These are phyloP conservation scores for Cladopsammia gracilis DNA, from an alignment of 64 coral and sea anemone genomes.

Conservation along the genomic window DNA sequence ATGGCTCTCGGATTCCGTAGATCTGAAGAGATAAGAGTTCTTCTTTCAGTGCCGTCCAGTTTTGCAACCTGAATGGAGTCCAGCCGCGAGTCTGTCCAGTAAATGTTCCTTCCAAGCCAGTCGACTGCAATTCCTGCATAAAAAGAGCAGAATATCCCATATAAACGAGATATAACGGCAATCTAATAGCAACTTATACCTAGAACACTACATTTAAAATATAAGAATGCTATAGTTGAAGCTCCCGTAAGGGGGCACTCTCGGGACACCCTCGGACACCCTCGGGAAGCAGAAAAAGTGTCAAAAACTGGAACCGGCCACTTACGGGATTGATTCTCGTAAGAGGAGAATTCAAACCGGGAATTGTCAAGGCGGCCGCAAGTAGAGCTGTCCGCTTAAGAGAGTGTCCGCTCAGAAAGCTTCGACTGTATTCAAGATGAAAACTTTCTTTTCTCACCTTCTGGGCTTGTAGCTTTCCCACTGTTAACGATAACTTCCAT, in stretches of 20 bases:
- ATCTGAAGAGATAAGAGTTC: slow-evolving; percentile 72
- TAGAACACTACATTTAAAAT: too few species aligned
- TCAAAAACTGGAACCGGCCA: too few species aligned
- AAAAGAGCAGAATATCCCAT: neutral
- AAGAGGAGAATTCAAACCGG: too few species aligned
- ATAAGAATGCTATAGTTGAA: too few species aligned
- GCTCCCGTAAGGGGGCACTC: too few species aligned
- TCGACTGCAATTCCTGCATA: slow-evolving; percentile 89
- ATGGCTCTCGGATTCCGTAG: slow-evolving; percentile 89
- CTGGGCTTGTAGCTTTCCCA: slow-evolving; percentile 71
- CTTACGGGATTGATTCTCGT: too few species aligned
- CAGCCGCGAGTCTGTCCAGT: slow-evolving; percentile 92
- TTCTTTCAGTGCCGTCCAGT: slow-evolving; percentile 78
- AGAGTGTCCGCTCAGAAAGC: neutral
- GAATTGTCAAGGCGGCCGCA: too few species aligned
- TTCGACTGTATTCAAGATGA: neutral
- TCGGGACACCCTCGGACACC: too few species aligned
- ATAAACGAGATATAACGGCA: too few species aligned
- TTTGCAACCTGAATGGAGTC: slow-evolving; percentile 88
- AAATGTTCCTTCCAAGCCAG: slow-evolving; percentile 95
- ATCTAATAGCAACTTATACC: too few species aligned
- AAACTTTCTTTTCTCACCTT: slow-evolving; percentile 42
- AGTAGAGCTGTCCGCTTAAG: neutral
- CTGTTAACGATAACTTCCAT: slow-evolving; percentile 68
- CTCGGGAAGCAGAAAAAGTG: too few species aligned